phyloP scores from a whole-genome alignment of 2,888 invertebrate species.

The Apoda limacodes region DNA sequence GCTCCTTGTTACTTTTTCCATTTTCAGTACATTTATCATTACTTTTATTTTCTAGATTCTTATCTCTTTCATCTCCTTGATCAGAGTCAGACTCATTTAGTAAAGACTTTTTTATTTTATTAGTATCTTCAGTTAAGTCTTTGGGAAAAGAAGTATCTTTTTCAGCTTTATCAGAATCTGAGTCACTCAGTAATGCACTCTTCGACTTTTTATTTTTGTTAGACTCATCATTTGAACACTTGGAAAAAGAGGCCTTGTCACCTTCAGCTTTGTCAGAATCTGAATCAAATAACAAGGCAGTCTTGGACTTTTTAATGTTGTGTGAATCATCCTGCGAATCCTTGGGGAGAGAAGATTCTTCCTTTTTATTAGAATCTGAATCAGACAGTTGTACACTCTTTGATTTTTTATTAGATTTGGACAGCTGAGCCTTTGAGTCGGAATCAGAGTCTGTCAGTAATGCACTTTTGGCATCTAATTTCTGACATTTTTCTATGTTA shows the following conservation, averaged over 20 bases:
- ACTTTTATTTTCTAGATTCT: constrained; percentile 5
- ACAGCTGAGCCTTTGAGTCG: too few species aligned
- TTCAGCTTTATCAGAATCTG: constrained; percentile 23
- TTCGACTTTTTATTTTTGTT: constrained; percentile 1
- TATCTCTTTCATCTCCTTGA: constrained; percentile 12
- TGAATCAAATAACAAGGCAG: too few species aligned
- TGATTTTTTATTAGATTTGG: too few species aligned
- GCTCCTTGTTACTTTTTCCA: constrained; percentile 1
- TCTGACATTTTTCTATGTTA: too few species aligned
- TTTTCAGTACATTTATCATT: constrained; percentile 7
- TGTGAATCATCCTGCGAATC: too few species aligned
- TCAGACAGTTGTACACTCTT: too few species aligned
- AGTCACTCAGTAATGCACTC: constrained; percentile 27
- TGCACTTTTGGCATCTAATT: constrained; percentile 19
- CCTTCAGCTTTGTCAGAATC: too few species aligned
- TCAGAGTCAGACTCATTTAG: constrained; percentile 27
- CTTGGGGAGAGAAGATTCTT: too few species aligned
- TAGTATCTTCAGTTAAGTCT: constrained; percentile 2
- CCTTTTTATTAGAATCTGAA: too few species aligned
- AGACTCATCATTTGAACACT: not conserved
- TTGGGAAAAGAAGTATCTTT: constrained; percentile 9
- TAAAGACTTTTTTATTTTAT: constrained; percentile 20
- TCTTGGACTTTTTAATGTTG: too few species aligned
- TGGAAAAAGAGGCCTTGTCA: too few species aligned
- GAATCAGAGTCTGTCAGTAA: constrained; percentile 20